These are phyloP conservation scores for Dinothrombium tinctorium DNA, from an alignment of 1,140 invertebrate species.

Conservation along the genomic window DNA sequence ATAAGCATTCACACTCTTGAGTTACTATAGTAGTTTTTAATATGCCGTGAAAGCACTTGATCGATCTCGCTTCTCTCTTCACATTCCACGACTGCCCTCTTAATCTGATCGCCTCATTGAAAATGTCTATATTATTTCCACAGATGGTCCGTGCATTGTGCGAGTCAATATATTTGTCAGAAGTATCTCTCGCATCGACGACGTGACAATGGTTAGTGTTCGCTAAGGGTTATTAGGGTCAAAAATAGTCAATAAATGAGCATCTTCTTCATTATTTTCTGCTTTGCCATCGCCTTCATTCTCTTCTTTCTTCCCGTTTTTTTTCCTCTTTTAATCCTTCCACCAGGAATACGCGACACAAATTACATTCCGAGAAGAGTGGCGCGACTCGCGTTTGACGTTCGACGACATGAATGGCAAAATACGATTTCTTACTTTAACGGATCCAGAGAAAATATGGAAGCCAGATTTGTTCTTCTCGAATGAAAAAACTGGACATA, in stretches of 20 bases:
- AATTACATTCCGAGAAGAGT: conserved; percentile 11
- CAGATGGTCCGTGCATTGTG: conserved; percentile 23
- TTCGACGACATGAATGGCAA: conserved; percentile 1
- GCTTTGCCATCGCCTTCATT: too few relatives aligned
- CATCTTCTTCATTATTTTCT: too few relatives aligned
- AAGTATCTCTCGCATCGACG: conserved; percentile 26
- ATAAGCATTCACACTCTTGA: too few relatives aligned
- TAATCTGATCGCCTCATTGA: too few relatives aligned
- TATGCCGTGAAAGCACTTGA: too few relatives aligned
- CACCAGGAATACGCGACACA: conserved; percentile 5
- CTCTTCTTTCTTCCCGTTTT: too few relatives aligned
- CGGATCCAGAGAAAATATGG: conserved; percentile 9
- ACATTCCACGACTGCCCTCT: too few relatives aligned
- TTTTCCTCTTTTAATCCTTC: not conserved
- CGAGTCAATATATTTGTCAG: conserved; percentile 24
- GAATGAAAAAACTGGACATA: conserved; percentile 8
- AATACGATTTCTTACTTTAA: conserved; percentile 3
- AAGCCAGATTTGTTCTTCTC: conserved; percentile 12
- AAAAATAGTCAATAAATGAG: too few relatives aligned
- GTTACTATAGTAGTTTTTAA: too few relatives aligned
- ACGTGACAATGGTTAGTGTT: conserved; percentile 23
- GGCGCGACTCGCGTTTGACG: conserved; percentile 6
- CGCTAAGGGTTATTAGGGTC: too few relatives aligned
- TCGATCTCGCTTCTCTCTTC: too few relatives aligned
- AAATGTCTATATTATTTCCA: too few relatives aligned